These are phyloP conservation scores for Leuctra nigra DNA, from an alignment of 2,888 invertebrate genomes.

Conservation along the genomic window DNA sequence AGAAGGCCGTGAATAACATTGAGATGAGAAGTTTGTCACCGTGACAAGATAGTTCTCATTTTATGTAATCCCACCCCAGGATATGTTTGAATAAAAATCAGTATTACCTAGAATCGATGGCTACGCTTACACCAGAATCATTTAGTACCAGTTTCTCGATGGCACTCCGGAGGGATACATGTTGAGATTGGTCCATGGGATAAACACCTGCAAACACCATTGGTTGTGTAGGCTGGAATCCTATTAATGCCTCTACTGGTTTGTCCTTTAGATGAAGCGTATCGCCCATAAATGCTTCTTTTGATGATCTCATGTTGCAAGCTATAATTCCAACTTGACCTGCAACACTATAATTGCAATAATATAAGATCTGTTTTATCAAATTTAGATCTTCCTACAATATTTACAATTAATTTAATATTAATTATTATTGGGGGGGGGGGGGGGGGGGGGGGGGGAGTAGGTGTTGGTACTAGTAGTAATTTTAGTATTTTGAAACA, in stretches of 20 bases:
- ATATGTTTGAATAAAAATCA: background rate
- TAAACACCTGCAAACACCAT: constrained; percentile 88
- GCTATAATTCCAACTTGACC: constrained; percentile 92
- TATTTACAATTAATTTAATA: too few relatives aligned
- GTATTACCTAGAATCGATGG: constrained; percentile 68
- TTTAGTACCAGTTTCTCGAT: constrained; percentile 90
- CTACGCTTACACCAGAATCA: constrained; percentile 85
- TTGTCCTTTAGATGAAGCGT: constrained; percentile 54
- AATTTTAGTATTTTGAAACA: too few relatives aligned
- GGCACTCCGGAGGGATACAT: constrained; percentile 63
- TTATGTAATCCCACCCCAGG: too few relatives aligned
- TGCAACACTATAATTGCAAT: constrained; percentile 49
- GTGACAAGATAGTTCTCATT: too few relatives aligned
- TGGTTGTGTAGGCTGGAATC: constrained; percentile 59
- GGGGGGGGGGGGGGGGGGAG: background rate
- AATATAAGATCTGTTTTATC: too few relatives aligned
- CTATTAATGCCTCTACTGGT: constrained; percentile 51
- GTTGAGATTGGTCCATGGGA: constrained; percentile 85
- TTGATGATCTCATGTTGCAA: constrained; percentile 68
- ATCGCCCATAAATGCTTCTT: constrained; percentile 71
- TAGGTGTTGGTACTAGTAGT: too few relatives aligned
- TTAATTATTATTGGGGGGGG: background rate
- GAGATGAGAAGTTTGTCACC: too few relatives aligned
- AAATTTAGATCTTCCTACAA: too few relatives aligned
- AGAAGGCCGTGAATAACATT: too few relatives aligned